Evolutionary conservation across 2,797 vertebrate genomes (phyloP).

Genomic region (Tenualosa ilisha): DNA sequence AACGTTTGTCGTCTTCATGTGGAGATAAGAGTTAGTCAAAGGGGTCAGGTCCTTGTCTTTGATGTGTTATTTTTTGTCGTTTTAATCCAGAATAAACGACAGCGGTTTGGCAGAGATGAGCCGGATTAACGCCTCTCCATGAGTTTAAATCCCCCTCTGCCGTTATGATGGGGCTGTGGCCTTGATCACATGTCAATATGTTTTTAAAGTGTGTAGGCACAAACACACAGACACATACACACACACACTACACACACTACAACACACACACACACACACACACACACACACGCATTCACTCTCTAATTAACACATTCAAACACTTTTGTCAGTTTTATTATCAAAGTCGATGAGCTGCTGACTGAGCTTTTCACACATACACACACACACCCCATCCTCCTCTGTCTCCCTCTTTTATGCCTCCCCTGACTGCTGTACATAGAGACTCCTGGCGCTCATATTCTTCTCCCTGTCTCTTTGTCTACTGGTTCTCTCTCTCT

Average conservation of each 20-base stretch:
- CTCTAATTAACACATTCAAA: background rate
- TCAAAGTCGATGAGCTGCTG: background rate
- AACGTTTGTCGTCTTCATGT: background rate
- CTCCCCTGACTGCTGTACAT: constrained; percentile 18
- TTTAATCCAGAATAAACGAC: background rate
- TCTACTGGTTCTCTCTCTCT: background rate
- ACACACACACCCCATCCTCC: background rate
- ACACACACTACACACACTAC: background rate
- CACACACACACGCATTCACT: constrained; percentile 28
- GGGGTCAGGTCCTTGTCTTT: background rate
- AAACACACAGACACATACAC: background rate
- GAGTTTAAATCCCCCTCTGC: background rate
- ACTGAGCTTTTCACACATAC: background rate
- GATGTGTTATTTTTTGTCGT: background rate
- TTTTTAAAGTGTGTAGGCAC: background rate
- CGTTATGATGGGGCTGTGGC: background rate
- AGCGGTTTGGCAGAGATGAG: background rate
- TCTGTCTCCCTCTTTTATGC: background rate
- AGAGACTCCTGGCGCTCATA: background rate
- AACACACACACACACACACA: constrained; percentile 9
- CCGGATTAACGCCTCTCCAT: background rate
- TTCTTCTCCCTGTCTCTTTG: background rate
- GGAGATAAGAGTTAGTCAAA: background rate
- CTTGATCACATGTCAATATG: constrained; percentile 1
- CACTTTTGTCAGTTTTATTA: background rate